phyloP scores from a whole-genome alignment of 2,888 invertebrate species.

The Thera britannica region DNA sequence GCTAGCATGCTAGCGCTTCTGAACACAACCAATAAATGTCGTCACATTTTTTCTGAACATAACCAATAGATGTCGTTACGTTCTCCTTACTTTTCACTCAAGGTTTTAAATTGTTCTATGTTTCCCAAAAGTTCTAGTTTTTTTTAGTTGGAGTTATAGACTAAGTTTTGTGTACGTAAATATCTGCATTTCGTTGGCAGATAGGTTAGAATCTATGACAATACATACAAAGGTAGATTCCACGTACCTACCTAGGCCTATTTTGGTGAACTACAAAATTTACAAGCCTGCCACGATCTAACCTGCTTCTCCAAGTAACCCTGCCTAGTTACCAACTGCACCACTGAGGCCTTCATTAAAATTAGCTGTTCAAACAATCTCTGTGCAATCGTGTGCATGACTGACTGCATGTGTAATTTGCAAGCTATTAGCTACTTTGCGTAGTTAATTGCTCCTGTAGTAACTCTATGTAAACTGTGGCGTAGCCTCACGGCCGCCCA shows the following conservation, averaged over 20 bases:
- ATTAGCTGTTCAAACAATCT: conserved; percentile 19
- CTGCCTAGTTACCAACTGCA: not conserved
- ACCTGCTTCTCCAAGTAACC: not conserved
- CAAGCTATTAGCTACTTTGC: conserved; percentile 16
- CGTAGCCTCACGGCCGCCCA: conserved; percentile 3
- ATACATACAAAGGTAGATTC: too few species aligned
- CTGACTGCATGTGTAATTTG: conserved; percentile 17
- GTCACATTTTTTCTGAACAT: not conserved
- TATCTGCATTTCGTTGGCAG: too few species aligned
- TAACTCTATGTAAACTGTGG: conserved; percentile 5
- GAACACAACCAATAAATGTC: conserved; percentile 4
- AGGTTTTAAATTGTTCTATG: too few species aligned
- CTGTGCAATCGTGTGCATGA: conserved; percentile 7
- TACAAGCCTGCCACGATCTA: not conserved
- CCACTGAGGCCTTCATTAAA: not conserved
- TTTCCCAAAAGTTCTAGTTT: too few species aligned
- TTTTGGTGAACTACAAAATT: too few species aligned
- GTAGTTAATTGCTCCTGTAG: conserved; percentile 10
- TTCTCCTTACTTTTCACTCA: too few species aligned
- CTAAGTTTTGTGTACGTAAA: too few species aligned
- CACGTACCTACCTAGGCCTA: too few species aligned
- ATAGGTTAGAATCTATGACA: too few species aligned
- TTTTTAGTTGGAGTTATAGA: too few species aligned
- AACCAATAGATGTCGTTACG: not conserved
- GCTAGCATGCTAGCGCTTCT: not conserved